A percentile compares a stretch with the other conserved stretches of the same genome.
Evolutionary conservation across 2,797 vertebrate genomes (phyloP).

Genomic region (Cynodonichthys magdalenae): DNA sequence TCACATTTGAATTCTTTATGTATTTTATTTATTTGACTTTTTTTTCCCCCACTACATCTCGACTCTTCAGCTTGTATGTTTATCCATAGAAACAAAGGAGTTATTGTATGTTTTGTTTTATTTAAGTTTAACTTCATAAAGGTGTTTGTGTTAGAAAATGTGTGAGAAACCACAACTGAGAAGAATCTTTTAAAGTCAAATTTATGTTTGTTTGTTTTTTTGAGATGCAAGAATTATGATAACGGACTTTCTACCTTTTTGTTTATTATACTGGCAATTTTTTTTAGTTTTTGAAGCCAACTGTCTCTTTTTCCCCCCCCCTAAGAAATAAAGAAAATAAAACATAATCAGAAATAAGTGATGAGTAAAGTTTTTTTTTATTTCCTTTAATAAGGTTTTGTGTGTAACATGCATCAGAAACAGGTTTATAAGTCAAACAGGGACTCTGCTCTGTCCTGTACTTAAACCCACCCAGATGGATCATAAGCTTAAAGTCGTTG

Average conservation of each 20-base stretch:
- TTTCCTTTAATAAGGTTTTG: not conserved
- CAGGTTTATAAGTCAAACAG: no score
- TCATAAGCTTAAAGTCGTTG: conserved; percentile 34
- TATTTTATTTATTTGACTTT: conserved; percentile 23
- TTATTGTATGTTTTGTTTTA: no score
- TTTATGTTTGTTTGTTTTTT: no score
- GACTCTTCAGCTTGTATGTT: conserved; percentile 16
- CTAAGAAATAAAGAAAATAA: conserved; percentile 58
- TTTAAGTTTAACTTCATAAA: no score
- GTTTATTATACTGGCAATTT: conserved; percentile 48
- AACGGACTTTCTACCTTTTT: conserved; percentile 34
- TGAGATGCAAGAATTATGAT: conserved; percentile 25
- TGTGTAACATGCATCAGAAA: no score
- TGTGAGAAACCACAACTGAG: no score
- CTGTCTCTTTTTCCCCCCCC: conserved; percentile 30
- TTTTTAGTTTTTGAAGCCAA: conserved; percentile 45
- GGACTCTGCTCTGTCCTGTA: no score
- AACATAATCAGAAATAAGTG: conserved; percentile 42
- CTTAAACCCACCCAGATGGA: conserved; percentile 67
- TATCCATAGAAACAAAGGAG: no score
- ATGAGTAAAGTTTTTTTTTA: not conserved
- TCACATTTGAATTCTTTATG: conserved; percentile 18
- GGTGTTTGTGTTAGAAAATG: not conserved
- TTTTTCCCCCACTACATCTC: conserved; percentile 20
- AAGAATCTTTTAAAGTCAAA: no score